Evolutionary conservation across 2,888 invertebrate genomes (phyloP), one percentile per base, ranked within the genome.

Genomic region (Flabesymbios commensalis): DNA sequence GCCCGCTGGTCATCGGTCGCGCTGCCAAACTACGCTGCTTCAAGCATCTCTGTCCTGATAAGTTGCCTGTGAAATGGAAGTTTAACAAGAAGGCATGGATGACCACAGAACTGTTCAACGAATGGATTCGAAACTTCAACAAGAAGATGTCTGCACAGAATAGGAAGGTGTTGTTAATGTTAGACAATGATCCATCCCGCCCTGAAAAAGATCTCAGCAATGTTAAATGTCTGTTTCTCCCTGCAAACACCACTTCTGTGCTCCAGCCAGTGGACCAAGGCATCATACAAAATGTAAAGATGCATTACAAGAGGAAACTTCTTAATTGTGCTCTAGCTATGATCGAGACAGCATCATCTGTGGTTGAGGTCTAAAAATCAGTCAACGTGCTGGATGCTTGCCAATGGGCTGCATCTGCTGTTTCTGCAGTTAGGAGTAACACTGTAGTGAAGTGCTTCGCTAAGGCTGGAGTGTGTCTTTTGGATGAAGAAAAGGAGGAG

Each of bases 261-360:
- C 45, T 45, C 24, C 45, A 45, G 45, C 45, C 45, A 10, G n/a
- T 45, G 17, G 45, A 45, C 22, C 45, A 45, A 24, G 45, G 45
- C 14, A 45, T 45, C 45, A 22, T 45, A n/a, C 45, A 45, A 22
- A 22, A 45, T 24, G 45, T 45, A 7, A 45, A 45, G 45, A 10
- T 10, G 24, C 45, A 45, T 22, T 45, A 45, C 45, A 10, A 24
- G 45, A 22, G 22, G 24, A 14, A 22, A n/a, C 17, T 45, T 14
- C 24, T 45, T 7, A 14, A 24, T 7, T 7, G 45, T n/a, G 17
- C 22, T 10, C 24, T 45, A 10, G 24, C 17, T n/a, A 24, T 19
- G 7, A 45, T 45, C 14, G 45, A 45, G 14, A 10, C 7, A 10
- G 7, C 7, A 14, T 10, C 7, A 14, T n/a, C 45, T 7, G 17